phyloP scores from a whole-genome alignment of 1,140 invertebrate species.

The Bombus balteatus region DNA sequence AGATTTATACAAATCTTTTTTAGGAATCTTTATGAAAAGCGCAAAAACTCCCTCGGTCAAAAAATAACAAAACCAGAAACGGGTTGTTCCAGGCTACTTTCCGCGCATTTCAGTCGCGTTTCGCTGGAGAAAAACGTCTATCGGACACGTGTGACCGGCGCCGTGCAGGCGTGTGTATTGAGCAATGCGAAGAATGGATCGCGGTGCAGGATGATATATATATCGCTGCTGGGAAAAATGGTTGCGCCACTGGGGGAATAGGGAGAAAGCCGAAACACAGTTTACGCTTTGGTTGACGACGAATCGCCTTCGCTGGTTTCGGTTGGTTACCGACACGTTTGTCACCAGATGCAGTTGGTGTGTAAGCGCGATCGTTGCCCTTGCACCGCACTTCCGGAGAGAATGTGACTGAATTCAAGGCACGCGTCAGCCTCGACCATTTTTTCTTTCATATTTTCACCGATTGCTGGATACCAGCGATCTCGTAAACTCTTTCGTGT shows the following conservation, averaged over 20 bases:
- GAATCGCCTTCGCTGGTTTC: slow-evolving; percentile 57
- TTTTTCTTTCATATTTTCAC: not conserved
- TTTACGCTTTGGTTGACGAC: slow-evolving; percentile 69
- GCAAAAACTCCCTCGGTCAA: accelerated
- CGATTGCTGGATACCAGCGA: not conserved
- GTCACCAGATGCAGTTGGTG: slow-evolving; percentile 53
- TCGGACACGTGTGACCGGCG: slow-evolving; percentile 39
- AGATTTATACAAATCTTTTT: no score
- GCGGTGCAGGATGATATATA: slow-evolving; percentile 55
- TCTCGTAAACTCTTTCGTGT: not conserved
- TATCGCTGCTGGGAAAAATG: slow-evolving; percentile 66
- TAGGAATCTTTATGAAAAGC: no score
- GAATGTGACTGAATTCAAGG: not conserved
- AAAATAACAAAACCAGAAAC: no score
- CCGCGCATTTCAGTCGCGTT: slow-evolving; percentile 51
- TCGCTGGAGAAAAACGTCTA: slow-evolving; percentile 48
- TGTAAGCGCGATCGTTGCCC: slow-evolving; percentile 22
- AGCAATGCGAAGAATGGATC: slow-evolving; percentile 41
- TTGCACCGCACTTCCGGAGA: slow-evolving; percentile 14
- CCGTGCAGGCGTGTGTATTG: not conserved
- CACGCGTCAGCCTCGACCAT: not conserved
- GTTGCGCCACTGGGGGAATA: slow-evolving; percentile 29
- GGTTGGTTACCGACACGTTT: slow-evolving; percentile 53
- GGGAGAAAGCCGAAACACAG: slow-evolving; percentile 63
- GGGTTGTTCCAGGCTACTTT: not conserved